phyloP scores from a whole-genome alignment of 2,888 invertebrate genomes.

The Argyresthia goedartella region DNA sequence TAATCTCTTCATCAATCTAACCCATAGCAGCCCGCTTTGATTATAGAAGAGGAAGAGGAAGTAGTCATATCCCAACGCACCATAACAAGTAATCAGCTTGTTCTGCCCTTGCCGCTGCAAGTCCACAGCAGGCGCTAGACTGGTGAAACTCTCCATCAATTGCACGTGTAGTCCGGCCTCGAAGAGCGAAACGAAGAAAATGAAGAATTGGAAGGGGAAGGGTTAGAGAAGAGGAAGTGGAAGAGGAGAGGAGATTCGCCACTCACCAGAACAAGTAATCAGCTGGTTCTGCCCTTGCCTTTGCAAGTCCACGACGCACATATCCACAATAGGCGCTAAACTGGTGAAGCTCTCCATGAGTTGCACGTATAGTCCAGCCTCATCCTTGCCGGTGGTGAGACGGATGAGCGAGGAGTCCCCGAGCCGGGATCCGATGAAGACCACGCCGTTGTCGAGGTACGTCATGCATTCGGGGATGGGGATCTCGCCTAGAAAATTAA shows the following conservation, averaged over 20 bases:
- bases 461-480: slow-evolving; percentile 98
- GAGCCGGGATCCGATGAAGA: slow-evolving; percentile 95
- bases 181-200: no score
- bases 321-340: slow-evolving; percentile 97
- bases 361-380: slow-evolving; percentile 89
- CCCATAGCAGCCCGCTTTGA: no score
- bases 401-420: slow-evolving; percentile 97
- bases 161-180: slow-evolving; percentile 91
- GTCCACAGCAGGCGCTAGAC: slow-evolving; percentile 97
- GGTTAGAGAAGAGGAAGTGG: no score
- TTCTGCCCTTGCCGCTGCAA: slow-evolving; percentile 97
- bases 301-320: slow-evolving; percentile 97
- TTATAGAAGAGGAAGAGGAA: no score
- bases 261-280: slow-evolving; percentile 92
- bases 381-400: slow-evolving; percentile 86
- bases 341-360: slow-evolving; percentile 98
- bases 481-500: slow-evolving; percentile 90
- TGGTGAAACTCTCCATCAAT: slow-evolving; percentile 96
- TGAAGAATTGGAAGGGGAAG: no score
- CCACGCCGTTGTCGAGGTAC: slow-evolving; percentile 97
- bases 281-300: slow-evolving; percentile 97
- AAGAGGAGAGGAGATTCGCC: no score
- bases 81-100: slow-evolving; percentile 97
- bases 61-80: no score
- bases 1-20: slow-evolving; percentile 95